phyloP scores from a whole-genome alignment of 1,140 invertebrate species.

The Pogonomyrmex barbatus region DNA sequence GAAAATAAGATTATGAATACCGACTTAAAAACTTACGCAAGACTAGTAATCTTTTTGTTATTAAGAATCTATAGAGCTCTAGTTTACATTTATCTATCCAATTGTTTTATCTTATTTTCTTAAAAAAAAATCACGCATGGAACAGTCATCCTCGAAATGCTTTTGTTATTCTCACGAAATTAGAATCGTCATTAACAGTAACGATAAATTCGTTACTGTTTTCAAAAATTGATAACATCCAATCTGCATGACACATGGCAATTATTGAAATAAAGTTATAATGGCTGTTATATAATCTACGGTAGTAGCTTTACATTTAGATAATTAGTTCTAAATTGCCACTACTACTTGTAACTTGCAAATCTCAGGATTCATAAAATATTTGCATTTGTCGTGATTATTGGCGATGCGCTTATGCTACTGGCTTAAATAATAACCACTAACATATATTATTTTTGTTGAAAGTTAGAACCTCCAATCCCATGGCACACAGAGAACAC shows the following conservation, averaged over 20 bases:
- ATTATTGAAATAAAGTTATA: neutral
- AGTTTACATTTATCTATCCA: neutral
- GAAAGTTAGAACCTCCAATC: slow-evolving; percentile 90
- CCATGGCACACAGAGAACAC: slow-evolving; percentile 96
- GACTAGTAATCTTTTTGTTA: neutral
- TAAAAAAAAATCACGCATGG: neutral
- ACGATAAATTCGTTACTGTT: neutral
- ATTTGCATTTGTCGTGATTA: slow-evolving; percentile 18
- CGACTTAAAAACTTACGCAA: neutral
- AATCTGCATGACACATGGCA: neutral
- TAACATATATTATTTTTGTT: slow-evolving; percentile 22
- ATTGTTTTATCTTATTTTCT: neutral
- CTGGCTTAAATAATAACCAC: slow-evolving; percentile 5
- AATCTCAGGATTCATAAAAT: slow-evolving; percentile 25
- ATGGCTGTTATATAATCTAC: neutral
- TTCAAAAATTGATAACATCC: neutral
- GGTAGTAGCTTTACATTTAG: neutral
- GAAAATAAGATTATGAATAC: too few relatives aligned
- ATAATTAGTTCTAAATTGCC: slow-evolving; percentile 6
- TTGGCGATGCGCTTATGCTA: neutral
- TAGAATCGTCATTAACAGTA: neutral
- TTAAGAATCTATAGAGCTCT: slow-evolving; percentile 11
- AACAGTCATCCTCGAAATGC: neutral
- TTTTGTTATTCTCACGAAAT: neutral
- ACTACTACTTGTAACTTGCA: neutral